These are phyloP conservation scores for Epinotia ramella DNA, from an alignment of 2,888 invertebrate genomes.

Conservation along the genomic window DNA sequence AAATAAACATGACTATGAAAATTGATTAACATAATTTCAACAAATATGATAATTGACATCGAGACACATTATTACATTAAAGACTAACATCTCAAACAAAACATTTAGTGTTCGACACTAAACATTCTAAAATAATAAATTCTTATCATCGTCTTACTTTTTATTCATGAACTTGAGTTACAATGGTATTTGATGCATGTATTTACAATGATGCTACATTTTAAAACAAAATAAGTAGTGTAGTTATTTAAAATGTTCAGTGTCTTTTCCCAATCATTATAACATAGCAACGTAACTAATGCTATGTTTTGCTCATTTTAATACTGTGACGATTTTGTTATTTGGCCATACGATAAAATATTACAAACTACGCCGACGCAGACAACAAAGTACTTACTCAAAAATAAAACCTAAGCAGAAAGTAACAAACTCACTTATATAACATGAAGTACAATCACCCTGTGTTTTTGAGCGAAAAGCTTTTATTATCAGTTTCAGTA, in stretches of 20 bases:
- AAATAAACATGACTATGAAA: not conserved
- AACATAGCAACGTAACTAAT: not conserved
- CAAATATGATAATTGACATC: slow-evolving; percentile 43
- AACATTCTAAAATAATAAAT: slow-evolving; percentile 33
- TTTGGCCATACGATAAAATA: not conserved
- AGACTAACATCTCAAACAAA: slow-evolving; percentile 30
- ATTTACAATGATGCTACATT: slow-evolving; percentile 17
- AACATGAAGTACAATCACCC: slow-evolving; percentile 6
- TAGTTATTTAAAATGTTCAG: slow-evolving; percentile 1
- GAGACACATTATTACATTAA: slow-evolving; percentile 35
- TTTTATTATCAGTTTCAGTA: slow-evolving; percentile 19
- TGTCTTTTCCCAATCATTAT: not conserved
- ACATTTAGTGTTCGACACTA: slow-evolving; percentile 29
- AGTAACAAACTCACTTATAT: not conserved
- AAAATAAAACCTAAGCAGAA: not conserved
- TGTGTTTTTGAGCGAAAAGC: slow-evolving; percentile 21
- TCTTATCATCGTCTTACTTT: slow-evolving; percentile 24
- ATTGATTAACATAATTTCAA: slow-evolving; percentile 24
- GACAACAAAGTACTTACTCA: not conserved
- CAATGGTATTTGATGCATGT: not conserved
- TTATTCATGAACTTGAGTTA: slow-evolving; percentile 16
- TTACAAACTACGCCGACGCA: not conserved
- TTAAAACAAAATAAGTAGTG: not conserved
- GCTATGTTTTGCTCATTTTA: not conserved
- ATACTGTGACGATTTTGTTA: not conserved